Conservation (phyloP, 2,888 invertebrate species). For the Leucophenga maculata region DNA sequence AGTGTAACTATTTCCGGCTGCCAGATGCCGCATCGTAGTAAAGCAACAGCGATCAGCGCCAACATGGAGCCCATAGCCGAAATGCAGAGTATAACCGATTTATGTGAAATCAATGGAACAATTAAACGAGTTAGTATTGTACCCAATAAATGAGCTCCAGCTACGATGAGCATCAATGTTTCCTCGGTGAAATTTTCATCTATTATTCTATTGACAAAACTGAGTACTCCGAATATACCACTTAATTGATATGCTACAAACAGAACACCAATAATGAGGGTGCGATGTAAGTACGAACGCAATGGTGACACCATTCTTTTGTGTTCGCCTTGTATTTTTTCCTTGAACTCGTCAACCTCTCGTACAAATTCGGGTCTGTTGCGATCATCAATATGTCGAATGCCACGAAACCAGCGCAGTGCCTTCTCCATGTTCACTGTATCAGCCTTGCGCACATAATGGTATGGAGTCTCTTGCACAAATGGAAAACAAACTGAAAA, state of each 20-base stretch:
- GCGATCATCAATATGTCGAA: conserved; percentile 63
- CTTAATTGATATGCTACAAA: conserved; percentile 61
- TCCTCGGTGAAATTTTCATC: conserved; percentile 46
- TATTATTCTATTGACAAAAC: conserved; percentile 56
- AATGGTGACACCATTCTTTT: conserved; percentile 18
- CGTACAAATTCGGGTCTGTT: conserved; percentile 55
- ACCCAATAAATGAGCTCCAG: conserved; percentile 56
- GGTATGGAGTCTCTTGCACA: conserved; percentile 67
- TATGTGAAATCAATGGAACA: conserved; percentile 55
- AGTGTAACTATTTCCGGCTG: neutral
- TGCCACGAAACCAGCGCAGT: conserved; percentile 68
- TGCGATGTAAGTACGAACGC: conserved; percentile 17
- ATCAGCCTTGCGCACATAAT: conserved; percentile 55
- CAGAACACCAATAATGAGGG: conserved; percentile 53
- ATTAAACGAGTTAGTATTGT: conserved; percentile 50
- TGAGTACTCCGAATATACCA: conserved; percentile 64
- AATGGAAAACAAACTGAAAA: conserved; percentile 66
- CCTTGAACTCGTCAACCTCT: conserved; percentile 58
- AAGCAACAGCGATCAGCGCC: conserved; percentile 48
- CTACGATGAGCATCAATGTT: conserved; percentile 55
- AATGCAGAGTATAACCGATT: conserved; percentile 54
- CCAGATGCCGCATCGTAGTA: conserved; percentile 30
- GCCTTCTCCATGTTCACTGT: conserved; percentile 62
- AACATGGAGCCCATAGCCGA: conserved; percentile 55
- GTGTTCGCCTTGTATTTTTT: conserved; percentile 35